These are phyloP conservation scores for Phania funesta DNA, from an alignment of 2,888 invertebrate species.

Conservation along the genomic window DNA sequence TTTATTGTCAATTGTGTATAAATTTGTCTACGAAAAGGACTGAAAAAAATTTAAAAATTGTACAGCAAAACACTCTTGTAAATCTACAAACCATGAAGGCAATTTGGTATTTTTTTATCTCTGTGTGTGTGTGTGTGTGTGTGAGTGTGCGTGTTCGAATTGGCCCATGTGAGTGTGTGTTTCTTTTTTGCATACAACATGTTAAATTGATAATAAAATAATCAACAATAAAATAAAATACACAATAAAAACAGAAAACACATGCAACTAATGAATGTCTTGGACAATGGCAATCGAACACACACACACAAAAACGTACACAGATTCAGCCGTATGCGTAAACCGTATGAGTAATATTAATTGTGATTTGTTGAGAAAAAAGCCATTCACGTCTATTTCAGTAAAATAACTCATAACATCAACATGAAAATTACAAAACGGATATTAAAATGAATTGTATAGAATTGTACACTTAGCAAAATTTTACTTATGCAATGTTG, in stretches of 20 bases:
- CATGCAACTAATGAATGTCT: not conserved
- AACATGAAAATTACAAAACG: not conserved
- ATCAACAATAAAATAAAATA: not conserved
- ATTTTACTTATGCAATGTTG: not conserved
- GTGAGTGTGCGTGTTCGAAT: not conserved
- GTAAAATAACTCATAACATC: constrained; percentile 9
- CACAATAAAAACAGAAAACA: not conserved
- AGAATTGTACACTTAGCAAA: not conserved
- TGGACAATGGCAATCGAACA: not conserved
- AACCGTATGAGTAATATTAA: constrained; percentile 46
- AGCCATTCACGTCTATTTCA: not conserved
- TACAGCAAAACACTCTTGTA: constrained; percentile 27
- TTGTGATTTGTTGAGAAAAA: constrained; percentile 14
- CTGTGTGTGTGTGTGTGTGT: not conserved
- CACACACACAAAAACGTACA: not conserved
- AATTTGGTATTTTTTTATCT: not conserved
- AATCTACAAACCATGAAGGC: constrained; percentile 52
- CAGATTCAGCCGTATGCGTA: not conserved
- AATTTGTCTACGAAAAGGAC: not conserved
- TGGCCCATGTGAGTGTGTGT: not conserved
- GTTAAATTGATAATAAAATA: constrained; percentile 42
- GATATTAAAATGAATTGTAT: not conserved
- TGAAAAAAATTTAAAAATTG: not conserved
- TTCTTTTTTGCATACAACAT: constrained; percentile 11
- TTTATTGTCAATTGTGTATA: constrained; percentile 28